Evolutionary conservation across 2,113 vertebrate genomes (phyloP).

Genomic region (Sceloporus tristichus): DNA sequence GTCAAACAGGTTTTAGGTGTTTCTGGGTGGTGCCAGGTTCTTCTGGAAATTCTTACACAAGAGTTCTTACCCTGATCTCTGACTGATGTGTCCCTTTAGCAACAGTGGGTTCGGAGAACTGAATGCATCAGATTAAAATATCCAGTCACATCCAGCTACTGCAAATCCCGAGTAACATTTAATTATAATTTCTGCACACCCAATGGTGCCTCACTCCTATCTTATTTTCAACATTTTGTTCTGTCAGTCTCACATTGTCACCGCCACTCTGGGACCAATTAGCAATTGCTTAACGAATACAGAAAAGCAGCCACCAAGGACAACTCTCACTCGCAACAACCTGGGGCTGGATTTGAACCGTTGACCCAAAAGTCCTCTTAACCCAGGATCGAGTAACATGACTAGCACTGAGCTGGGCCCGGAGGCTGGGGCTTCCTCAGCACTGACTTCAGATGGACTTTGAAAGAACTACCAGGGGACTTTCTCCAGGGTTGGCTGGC

Average conservation of each 20-base stretch:
- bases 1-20: too few relatives aligned
- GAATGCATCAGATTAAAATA: not conserved
- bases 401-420: not conserved
- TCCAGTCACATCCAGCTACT: too few relatives aligned
- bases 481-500: not conserved
- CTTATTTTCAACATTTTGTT: constrained; percentile 6
- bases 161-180: not conserved
- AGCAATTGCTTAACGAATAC: not conserved
- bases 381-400: not conserved
- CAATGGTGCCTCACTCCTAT: not conserved
- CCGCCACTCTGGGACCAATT: constrained; percentile 24
- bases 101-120: not conserved
- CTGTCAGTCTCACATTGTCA: not conserved
- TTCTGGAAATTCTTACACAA: not conserved
- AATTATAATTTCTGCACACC: not conserved
- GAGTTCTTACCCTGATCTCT: not conserved
- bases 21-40: not conserved
- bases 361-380: not conserved
- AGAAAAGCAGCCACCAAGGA: not conserved
- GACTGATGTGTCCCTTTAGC: not conserved
- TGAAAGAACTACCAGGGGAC: not conserved
- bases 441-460: not conserved
- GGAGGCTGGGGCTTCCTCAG: not conserved
- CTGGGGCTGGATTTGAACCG: constrained; percentile 17
- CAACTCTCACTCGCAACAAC: not conserved